Evolutionary conservation across 92 coral and sea anemone genomes (phyloP).

Genomic region (Actinernus sp.): DNA sequence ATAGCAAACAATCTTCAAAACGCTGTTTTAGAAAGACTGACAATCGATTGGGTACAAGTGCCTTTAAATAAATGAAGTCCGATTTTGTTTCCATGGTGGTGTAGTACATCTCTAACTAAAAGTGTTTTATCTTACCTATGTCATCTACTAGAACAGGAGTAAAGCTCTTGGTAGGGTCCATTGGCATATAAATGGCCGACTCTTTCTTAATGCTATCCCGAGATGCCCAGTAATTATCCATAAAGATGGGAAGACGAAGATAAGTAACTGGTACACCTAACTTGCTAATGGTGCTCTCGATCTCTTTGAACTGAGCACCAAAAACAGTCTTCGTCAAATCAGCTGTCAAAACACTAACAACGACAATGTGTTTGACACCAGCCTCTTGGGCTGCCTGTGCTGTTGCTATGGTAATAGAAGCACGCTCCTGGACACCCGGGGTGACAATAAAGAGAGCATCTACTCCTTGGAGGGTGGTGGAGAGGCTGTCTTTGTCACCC

Average conservation of each 20-base stretch:
- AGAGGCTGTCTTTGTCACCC: conserved; percentile 55
- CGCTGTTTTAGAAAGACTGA: too few relatives aligned
- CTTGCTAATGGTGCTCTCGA: conserved; percentile 41
- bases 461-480: conserved; percentile 45
- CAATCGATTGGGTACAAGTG: too few relatives aligned
- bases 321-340: conserved; percentile 41
- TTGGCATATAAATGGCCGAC: conserved; percentile 50
- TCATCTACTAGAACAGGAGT: conserved; percentile 67
- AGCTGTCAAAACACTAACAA: conserved; percentile 48
- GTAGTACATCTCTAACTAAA: too few relatives aligned
- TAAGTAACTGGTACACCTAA: conserved; percentile 53
- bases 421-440: conserved; percentile 58
- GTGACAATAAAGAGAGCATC: conserved; percentile 61
- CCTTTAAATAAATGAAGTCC: too few relatives aligned
- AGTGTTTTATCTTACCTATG: conserved; percentile 50
- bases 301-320: conserved; percentile 57
- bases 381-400: conserved; percentile 67
- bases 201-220: conserved; percentile 40
- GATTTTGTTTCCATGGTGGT: too few relatives aligned
- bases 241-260: conserved; percentile 71
- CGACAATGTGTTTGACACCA: conserved; percentile 59
- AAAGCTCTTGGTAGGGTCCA: conserved; percentile 62
- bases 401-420: conserved; percentile 51
- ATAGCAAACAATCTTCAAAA: too few relatives aligned
- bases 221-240: conserved; percentile 61